Evolutionary conservation across 2,797 vertebrate species (phyloP), one percentile per base, ranked within the genome.

Genomic region (Chaetophractus vellerosus): DNA sequence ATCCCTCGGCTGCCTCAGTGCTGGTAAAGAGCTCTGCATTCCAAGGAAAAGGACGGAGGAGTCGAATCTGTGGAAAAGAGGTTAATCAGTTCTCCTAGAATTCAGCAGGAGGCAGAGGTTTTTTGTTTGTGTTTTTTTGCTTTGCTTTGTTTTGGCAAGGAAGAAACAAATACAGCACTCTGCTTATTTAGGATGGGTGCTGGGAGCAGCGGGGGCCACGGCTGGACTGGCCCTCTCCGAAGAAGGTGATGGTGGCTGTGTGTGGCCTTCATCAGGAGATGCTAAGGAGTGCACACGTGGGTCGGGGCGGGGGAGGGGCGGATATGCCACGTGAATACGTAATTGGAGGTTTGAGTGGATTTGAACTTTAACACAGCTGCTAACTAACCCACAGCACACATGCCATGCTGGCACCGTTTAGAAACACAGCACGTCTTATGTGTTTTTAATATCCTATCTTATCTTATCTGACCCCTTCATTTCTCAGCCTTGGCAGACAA

Each of bases 401-500:
- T 52, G 97, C 96, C 98, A 98, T 5, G 94, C 98, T 98, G 98
- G 96, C 96, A 97, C 96, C 2, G 0, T 97, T 98, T 96, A 98
- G 97, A 97, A 97, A 96, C 98, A 95, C 97, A 98, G 98, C 97
- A 96, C 78, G 96, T 93, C 85, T 98, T 97, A 98, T 97, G 92
- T 96, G 97, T 96, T 98, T 98, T 98, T 98, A 98, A 98, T 98
- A 98, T 96, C 97, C 96, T 97, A 74, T 97, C 98, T 98, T 97
- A 98, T 98, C 97, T 98, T 95, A 78, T 95, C 97, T 97, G 97
- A 98, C 97, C 96, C 92, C 90, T 95, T 97, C 84, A 80, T 97
- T 98, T 97, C 93, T 98, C 96, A 98, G 97, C 88, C 91, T 98
- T 97, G 97, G 98, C 96, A 98, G 96, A 95, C 18, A 93, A 74